Percentiles rank a stretch among this genome's conserved stretches.
phyloP scores from a whole-genome alignment of 2,113 vertebrate genomes.

The Formicarius rufipectus region DNA sequence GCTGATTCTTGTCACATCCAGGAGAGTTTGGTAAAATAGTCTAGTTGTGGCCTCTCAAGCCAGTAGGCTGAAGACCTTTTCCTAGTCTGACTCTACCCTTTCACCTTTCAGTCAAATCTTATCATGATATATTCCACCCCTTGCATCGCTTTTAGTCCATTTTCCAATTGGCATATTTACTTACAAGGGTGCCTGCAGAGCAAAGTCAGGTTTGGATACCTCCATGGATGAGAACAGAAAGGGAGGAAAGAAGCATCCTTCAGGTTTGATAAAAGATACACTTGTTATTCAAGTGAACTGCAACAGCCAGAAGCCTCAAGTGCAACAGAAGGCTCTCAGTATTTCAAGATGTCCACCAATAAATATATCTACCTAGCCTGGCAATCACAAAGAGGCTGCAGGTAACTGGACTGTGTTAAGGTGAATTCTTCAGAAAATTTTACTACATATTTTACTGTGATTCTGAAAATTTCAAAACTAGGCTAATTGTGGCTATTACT shows the following conservation, averaged over 20 bases:
- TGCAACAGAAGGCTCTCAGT: not conserved
- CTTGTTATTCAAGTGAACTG: not conserved
- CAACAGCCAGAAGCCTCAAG: not conserved
- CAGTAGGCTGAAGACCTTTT: not conserved
- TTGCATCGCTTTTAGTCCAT: not conserved
- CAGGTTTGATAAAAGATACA: not conserved
- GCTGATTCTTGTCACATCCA: not conserved
- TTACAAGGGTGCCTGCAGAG: not conserved
- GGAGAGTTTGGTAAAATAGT: not conserved
- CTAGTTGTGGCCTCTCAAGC: not conserved
- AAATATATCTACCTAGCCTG: rapidly evolving
- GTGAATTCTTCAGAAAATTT: not conserved
- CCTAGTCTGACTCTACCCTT: not conserved
- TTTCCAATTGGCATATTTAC: not conserved
- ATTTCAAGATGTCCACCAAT: not conserved
- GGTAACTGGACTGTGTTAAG: not conserved
- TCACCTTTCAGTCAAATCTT: not conserved
- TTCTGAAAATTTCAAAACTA: not conserved
- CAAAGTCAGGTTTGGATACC: not conserved
- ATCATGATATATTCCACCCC: not conserved
- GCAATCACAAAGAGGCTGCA: not conserved
- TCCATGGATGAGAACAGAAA: not conserved
- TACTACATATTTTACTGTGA: not conserved
- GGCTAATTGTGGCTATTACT: not conserved
- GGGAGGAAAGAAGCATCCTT: not conserved